Conservation (phyloP, 2,797 vertebrate species). For the Mormyrus hasselquistii region DNA sequence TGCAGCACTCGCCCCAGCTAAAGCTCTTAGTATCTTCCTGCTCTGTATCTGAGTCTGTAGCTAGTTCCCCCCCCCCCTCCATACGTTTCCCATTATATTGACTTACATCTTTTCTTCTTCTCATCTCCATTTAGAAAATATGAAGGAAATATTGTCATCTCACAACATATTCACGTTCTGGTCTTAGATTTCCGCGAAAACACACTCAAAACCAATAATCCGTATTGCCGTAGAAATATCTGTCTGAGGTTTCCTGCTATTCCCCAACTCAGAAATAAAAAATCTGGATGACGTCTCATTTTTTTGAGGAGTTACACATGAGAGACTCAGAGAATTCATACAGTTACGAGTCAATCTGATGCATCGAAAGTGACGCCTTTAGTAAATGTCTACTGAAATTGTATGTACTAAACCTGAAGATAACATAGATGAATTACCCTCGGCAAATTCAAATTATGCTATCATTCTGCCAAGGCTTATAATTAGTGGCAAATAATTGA, state of each 20-base stretch:
- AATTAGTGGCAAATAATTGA: constrained; percentile 46
- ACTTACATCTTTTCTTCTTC: not conserved
- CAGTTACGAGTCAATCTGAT: constrained; percentile 24
- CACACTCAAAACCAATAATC: not conserved
- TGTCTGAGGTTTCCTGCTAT: not conserved
- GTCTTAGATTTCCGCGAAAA: not conserved
- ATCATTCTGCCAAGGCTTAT: constrained; percentile 41
- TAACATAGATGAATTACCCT: constrained; percentile 41
- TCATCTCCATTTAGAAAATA: not conserved
- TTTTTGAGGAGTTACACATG: constrained; percentile 3
- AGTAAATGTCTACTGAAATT: constrained; percentile 32
- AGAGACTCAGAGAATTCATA: not conserved
- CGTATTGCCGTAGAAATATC: not conserved
- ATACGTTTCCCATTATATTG: not conserved
- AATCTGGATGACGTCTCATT: constrained; percentile 10
- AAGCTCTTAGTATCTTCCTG: not conserved
- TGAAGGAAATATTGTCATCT: not conserved
- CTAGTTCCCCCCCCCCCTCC: not conserved
- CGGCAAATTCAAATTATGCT: constrained; percentile 45
- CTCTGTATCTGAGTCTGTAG: not conserved
- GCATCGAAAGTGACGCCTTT: not conserved
- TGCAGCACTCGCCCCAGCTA: not conserved
- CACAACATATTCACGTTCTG: not conserved
- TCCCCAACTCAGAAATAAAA: not conserved
- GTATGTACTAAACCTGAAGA: constrained; percentile 35